These are phyloP conservation scores for Andricus curvator DNA, from an alignment of 2,888 invertebrate genomes.

Conservation along the genomic window DNA sequence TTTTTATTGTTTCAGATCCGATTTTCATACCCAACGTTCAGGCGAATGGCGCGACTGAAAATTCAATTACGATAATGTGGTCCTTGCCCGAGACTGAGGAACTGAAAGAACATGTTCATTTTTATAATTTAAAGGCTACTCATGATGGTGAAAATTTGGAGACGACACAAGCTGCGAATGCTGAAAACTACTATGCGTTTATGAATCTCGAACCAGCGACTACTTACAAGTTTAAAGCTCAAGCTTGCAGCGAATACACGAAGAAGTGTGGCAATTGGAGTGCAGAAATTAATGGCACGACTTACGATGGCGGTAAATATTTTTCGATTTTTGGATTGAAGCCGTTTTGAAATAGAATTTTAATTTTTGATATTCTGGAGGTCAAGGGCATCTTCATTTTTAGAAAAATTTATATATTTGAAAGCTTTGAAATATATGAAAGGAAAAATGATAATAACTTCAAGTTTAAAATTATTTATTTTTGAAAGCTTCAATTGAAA, in stretches of 20 bases:
- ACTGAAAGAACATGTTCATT: constrained; percentile 86
- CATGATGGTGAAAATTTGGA: constrained; percentile 78
- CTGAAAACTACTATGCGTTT: constrained; percentile 86
- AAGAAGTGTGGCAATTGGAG: constrained; percentile 89
- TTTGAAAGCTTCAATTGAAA: too few species aligned
- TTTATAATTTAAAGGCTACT: constrained; percentile 84
- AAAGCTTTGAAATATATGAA: too few species aligned
- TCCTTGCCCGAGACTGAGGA: constrained; percentile 82
- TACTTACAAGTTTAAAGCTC: constrained; percentile 88
- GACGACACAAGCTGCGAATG: constrained; percentile 80
- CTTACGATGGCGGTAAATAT: constrained; percentile 85
- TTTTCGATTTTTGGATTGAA: neutral
- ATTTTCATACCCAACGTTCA: constrained; percentile 88
- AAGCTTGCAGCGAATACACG: constrained; percentile 90
- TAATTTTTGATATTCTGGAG: neutral
- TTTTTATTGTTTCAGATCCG: constrained; percentile 81
- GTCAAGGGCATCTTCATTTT: too few species aligned
- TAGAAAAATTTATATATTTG: too few species aligned
- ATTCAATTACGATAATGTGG: constrained; percentile 92
- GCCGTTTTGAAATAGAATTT: neutral
- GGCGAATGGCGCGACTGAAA: constrained; percentile 85
- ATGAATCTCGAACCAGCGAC: constrained; percentile 88
- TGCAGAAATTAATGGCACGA: constrained; percentile 87
- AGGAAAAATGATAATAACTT: too few species aligned
- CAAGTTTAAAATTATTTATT: too few species aligned